Conservation (phyloP, 2,797 vertebrate species). For the Selene dorsalis region DNA sequence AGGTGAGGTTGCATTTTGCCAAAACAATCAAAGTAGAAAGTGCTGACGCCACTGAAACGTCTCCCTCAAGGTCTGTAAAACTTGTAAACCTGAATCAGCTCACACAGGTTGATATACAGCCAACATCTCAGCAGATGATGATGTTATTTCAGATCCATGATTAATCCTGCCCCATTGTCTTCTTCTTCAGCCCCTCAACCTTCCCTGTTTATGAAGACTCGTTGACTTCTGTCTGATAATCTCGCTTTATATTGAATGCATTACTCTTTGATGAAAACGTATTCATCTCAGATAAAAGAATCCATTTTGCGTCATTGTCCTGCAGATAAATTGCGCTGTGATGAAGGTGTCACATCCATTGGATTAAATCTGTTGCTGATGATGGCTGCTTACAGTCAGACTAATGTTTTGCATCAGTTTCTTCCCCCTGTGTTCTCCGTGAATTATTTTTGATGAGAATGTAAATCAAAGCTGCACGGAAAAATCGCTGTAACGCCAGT, state of each 20-base stretch:
- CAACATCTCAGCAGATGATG: slow-evolving; percentile 28
- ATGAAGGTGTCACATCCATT: slow-evolving; percentile 44
- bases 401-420: slow-evolving; percentile 17
- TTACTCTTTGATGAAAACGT: slow-evolving; percentile 38
- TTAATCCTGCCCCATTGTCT: slow-evolving; percentile 22
- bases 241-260: slow-evolving; percentile 39
- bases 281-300: slow-evolving; percentile 46
- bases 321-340: slow-evolving; percentile 47
- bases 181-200: slow-evolving; percentile 16
- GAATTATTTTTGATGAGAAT: slow-evolving; percentile 48
- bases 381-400: slow-evolving; percentile 35
- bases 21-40: slow-evolving; percentile 43
- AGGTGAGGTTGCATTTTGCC: slow-evolving; percentile 40
- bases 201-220: slow-evolving; percentile 22
- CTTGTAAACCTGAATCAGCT: slow-evolving; percentile 25
- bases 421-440: background rate
- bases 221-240: slow-evolving; percentile 33
- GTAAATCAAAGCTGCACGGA: slow-evolving; percentile 26
- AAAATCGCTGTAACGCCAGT: slow-evolving; percentile 21
- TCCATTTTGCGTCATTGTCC: slow-evolving; percentile 39
- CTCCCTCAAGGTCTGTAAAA: slow-evolving; percentile 20
- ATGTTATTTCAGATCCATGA: slow-evolving; percentile 20
- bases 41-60: slow-evolving; percentile 26
- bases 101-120: slow-evolving; percentile 12
- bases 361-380: slow-evolving; percentile 51